Evolutionary conservation across 1,140 invertebrate genomes (phyloP).

Genomic region (Drosophila kurseongensis): DNA sequence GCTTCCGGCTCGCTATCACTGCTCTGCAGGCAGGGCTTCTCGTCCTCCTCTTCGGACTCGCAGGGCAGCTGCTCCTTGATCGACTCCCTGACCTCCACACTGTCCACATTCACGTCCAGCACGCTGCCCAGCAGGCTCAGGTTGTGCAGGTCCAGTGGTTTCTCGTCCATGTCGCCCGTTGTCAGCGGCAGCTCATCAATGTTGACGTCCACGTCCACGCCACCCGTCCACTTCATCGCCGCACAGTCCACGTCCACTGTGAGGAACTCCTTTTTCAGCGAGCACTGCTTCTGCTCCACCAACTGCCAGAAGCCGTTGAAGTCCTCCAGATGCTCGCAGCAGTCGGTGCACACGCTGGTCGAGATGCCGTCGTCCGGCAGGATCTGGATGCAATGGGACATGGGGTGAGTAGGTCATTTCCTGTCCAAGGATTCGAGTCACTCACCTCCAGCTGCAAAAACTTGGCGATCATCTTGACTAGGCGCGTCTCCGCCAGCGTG

Average conservation of each 20-base stretch:
- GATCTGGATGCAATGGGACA: slow-evolving; percentile 38
- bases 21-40: slow-evolving; percentile 3
- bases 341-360: slow-evolving; percentile 68
- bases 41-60: slow-evolving; percentile 27
- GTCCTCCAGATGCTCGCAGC: slow-evolving; percentile 75
- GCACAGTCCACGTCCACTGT: slow-evolving; percentile 70
- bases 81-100: slow-evolving; percentile 47
- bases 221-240: slow-evolving; percentile 59
- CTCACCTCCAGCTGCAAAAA: slow-evolving; percentile 72
- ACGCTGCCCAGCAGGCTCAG: slow-evolving; percentile 68
- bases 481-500: slow-evolving; percentile 63
- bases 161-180: slow-evolving; percentile 61
- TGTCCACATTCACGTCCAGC: slow-evolving; percentile 69
- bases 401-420: not conserved
- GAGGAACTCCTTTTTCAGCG: slow-evolving; percentile 73
- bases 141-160: slow-evolving; percentile 70
- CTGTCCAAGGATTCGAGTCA: not conserved
- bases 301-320: slow-evolving; percentile 75
- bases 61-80: slow-evolving; percentile 26
- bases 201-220: slow-evolving; percentile 65
- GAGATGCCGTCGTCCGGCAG: slow-evolving; percentile 71
- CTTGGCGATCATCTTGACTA: slow-evolving; percentile 76
- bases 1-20: slow-evolving; percentile 26
- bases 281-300: slow-evolving; percentile 71
- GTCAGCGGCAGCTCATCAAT: slow-evolving; percentile 64